phyloP scores from a whole-genome alignment of 2,113 vertebrate genomes.

The Pseudorasbora parva region DNA sequence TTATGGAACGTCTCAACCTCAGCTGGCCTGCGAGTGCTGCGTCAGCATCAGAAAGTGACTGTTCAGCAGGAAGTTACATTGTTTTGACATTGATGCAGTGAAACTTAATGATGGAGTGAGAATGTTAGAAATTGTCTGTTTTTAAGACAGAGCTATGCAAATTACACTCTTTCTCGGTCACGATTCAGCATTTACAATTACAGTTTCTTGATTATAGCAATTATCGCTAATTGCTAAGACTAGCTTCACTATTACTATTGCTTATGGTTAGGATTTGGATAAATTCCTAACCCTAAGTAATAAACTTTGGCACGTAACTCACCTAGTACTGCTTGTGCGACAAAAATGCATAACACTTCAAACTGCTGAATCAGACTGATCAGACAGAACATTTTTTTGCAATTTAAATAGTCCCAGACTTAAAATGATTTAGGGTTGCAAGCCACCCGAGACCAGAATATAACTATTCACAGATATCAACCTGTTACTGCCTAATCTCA shows the following conservation, averaged over 20 bases:
- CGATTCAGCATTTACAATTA: background rate
- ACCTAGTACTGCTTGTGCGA: background rate
- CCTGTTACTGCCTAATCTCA: too few species aligned
- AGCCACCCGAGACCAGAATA: too few species aligned
- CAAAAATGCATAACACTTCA: background rate
- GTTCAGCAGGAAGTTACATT: constrained; percentile 53
- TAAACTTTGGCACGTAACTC: background rate
- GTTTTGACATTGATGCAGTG: constrained; percentile 52
- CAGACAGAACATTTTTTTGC: background rate
- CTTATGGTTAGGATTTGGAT: background rate
- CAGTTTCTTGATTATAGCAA: too few species aligned
- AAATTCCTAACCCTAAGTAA: background rate
- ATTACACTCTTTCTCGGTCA: background rate
- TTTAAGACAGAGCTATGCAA: background rate
- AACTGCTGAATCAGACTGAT: background rate
- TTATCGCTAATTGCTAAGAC: background rate
- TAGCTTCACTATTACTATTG: background rate
- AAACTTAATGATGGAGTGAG: background rate
- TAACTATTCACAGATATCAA: too few species aligned
- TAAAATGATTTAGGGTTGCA: background rate
- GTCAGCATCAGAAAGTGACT: constrained; percentile 50
- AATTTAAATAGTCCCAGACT: background rate
- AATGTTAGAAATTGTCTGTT: background rate
- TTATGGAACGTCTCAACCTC: constrained; percentile 35
- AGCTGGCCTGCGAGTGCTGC: constrained; percentile 38